Percentiles rank a stretch among this genome's conserved stretches.
phyloP scores from a whole-genome alignment of 2,888 invertebrate species.

The Linnaemya vulpina region DNA sequence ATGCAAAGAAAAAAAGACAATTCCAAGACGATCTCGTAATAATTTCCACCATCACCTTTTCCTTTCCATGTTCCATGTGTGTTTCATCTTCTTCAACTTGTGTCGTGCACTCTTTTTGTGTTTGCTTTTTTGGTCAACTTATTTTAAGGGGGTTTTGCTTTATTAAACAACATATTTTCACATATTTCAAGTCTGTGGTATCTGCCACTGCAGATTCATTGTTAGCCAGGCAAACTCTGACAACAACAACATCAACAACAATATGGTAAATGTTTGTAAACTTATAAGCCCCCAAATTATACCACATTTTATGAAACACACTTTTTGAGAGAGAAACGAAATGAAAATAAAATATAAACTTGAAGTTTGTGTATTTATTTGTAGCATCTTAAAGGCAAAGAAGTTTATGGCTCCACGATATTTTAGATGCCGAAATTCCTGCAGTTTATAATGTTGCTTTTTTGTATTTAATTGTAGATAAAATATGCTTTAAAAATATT shows the following conservation, averaged over 20 bases:
- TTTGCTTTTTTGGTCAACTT: not conserved
- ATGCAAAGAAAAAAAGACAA: no score
- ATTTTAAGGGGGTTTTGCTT: conserved; percentile 10
- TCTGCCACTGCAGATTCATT: not conserved
- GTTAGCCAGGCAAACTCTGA: not conserved
- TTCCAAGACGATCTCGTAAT: no score
- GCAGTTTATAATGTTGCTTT: no score
- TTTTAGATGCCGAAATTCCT: no score
- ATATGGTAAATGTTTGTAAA: not conserved
- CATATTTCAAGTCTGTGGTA: conserved; percentile 25
- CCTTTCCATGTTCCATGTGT: not conserved
- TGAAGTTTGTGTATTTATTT: not conserved
- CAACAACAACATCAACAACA: not conserved
- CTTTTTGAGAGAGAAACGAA: not conserved
- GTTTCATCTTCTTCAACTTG: not conserved
- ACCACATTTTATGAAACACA: not conserved
- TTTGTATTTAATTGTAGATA: no score
- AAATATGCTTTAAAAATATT: no score
- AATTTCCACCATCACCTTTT: not conserved
- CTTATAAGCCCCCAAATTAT: not conserved
- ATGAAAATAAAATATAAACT: not conserved
- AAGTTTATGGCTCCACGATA: no score
- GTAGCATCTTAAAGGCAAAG: no score
- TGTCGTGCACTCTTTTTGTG: not conserved
- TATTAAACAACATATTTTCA: conserved; percentile 45